A percentile compares a stretch with the other conserved stretches of the same genome.
These are phyloP conservation scores for Mesorhabditis spiculigera DNA, from an alignment of 2,888 invertebrate species.

Conservation along the genomic window DNA sequence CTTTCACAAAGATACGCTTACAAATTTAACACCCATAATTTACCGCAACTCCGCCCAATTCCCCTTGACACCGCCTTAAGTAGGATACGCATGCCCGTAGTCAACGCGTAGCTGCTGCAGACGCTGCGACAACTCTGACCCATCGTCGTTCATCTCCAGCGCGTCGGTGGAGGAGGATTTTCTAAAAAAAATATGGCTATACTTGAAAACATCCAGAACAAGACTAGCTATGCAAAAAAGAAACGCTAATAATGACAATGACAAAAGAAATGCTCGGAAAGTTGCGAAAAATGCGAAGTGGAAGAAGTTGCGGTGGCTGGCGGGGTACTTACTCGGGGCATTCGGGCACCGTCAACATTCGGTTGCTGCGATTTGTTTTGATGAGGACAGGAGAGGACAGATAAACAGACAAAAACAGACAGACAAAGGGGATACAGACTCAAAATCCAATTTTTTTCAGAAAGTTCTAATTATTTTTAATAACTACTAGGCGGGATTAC, in stretches of 20 bases:
- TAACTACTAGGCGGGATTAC: too few relatives aligned
- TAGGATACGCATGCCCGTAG: conserved; percentile 12
- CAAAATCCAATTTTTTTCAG: too few relatives aligned
- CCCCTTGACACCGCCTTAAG: neutral
- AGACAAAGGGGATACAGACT: too few relatives aligned
- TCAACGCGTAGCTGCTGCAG: conserved; percentile 35
- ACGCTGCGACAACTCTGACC: conserved; percentile 24
- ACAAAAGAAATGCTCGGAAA: neutral
- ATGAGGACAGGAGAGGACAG: neutral
- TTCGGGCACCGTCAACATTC: conserved; percentile 2
- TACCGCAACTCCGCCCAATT: too few relatives aligned
- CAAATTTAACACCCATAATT: too few relatives aligned
- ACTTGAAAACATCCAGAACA: neutral
- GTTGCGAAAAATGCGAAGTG: neutral
- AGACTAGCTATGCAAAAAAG: neutral
- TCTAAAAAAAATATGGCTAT: conserved; percentile 18
- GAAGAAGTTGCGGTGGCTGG: neutral
- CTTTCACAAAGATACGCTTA: too few relatives aligned
- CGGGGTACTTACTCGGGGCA: neutral
- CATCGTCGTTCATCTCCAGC: conserved; percentile 24
- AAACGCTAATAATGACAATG: neutral
- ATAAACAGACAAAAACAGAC: too few relatives aligned
- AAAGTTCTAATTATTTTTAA: too few relatives aligned
- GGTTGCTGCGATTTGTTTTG: neutral
- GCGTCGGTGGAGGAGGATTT: conserved; percentile 38